Conservation (phyloP, 2,113 vertebrate genomes). For the Dicaeum eximium region DNA sequence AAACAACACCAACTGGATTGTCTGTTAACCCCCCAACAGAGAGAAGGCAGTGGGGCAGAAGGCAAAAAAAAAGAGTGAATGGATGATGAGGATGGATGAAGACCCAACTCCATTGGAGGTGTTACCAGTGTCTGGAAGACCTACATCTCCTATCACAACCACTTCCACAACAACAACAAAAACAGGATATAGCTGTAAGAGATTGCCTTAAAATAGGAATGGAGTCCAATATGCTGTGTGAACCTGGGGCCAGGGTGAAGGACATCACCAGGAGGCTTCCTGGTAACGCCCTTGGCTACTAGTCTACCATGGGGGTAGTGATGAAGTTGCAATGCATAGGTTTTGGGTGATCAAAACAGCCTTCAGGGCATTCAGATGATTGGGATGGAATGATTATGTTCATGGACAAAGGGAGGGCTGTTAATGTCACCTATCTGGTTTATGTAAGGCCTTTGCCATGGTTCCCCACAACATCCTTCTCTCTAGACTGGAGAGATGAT, state of each 20-base stretch:
- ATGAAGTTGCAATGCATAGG: not conserved
- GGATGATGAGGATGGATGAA: not conserved
- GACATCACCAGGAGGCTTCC: not conserved
- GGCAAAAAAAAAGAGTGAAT: not conserved
- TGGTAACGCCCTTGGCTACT: not conserved
- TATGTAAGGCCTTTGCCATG: not conserved
- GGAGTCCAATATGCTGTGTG: not conserved
- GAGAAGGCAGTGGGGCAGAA: not conserved
- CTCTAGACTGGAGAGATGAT: not conserved
- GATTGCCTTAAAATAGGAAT: not conserved
- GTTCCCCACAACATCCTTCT: not conserved
- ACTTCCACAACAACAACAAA: not conserved
- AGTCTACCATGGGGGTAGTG: not conserved
- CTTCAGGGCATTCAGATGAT: not conserved
- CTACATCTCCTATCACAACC: too few relatives aligned
- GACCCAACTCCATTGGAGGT: not conserved
- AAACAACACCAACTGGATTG: not conserved
- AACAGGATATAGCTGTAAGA: not conserved
- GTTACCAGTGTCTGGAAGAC: not conserved
- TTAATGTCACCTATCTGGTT: not conserved
- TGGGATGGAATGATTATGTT: not conserved
- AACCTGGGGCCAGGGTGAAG: too few relatives aligned
- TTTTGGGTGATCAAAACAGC: not conserved
- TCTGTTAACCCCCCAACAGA: accelerated
- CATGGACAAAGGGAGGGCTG: too few relatives aligned